These are phyloP conservation scores for Coendou prehensilis DNA, from an alignment of 2,797 vertebrate genomes.

Conservation along the genomic window DNA sequence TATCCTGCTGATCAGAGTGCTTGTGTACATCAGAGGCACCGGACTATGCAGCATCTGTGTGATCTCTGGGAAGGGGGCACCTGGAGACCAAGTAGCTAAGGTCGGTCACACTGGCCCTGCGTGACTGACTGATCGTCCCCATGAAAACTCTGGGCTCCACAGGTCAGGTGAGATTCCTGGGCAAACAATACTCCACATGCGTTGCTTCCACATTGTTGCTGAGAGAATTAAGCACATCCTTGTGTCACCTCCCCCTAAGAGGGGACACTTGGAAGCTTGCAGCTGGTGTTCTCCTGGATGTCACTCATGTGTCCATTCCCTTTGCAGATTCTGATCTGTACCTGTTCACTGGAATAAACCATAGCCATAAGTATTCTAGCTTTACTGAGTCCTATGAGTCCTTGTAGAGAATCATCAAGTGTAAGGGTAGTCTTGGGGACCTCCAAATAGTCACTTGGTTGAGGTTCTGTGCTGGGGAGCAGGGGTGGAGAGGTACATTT, in stretches of 20 bases:
- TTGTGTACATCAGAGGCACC: neutral
- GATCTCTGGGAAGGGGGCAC: neutral
- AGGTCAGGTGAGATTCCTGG: neutral
- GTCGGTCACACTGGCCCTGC: neutral
- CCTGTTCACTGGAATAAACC: neutral
- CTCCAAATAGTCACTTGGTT: neutral
- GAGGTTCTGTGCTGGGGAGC: neutral
- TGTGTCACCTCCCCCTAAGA: neutral
- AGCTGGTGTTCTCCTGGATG: neutral
- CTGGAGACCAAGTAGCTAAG: neutral
- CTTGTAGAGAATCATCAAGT: neutral
- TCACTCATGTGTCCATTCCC: neutral
- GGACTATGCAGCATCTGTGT: neutral
- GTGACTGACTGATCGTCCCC: neutral
- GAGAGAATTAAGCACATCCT: neutral
- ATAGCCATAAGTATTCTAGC: neutral
- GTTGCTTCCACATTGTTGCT: neutral
- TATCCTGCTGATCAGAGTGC: neutral
- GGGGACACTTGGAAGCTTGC: neutral
- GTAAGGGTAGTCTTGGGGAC: neutral
- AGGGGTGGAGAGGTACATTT: neutral
- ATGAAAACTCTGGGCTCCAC: neutral
- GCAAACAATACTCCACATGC: neutral
- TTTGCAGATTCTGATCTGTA: neutral
- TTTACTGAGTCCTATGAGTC: neutral